Evolutionary conservation across 2,797 vertebrate genomes (phyloP), one percentile per base, ranked within the genome.

Genomic region (Buceros bicornis): DNA sequence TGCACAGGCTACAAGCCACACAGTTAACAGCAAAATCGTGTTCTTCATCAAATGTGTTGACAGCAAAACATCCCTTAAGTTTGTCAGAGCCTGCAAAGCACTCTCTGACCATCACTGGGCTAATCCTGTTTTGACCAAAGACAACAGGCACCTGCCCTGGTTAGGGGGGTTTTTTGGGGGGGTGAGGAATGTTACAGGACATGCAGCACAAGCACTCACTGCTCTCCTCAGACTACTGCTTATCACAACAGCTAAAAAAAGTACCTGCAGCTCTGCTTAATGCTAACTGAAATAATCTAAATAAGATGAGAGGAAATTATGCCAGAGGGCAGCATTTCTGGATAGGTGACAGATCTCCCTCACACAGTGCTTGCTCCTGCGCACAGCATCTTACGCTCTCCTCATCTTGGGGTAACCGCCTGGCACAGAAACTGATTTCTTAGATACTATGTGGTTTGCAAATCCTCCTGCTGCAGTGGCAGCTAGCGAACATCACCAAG

Each of bases 201-300:
- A 69, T 8, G 43, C 19, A 16, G 51, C 33, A 35, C 24, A 42
- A 91, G 70, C 20, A 48, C 33, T 48, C 11, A 14, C 17, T 40
- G 48, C 14, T 82, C 58, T 79, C 58, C 35, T 79, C 33, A 60
- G 29, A 88, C 43, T n/a, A 22, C n/a, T 78, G 48, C 33, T 67
- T 47, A 73, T 37, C 42, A 35, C 18, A 76, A 43, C 19, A 90
- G 42, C 19, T 66, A 15, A 58, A 37, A 64, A 48, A 57, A 48
- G 28, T 18, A 64, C 60, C 56, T 78, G 37, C n/a, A 77, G 48
- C 40, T 83, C 43, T 25, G 17, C 65, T 74, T 74, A 53, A 58
- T 24, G 51, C 33, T 45, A 74, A 60, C 48, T 78, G 42, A 92
- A 92, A 82, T 86, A 67, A 92, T 11, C 50, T 57, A 48, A 71